Conservation (phyloP, 2,113 vertebrate species). For the Phyllopteryx taeniolatus region DNA sequence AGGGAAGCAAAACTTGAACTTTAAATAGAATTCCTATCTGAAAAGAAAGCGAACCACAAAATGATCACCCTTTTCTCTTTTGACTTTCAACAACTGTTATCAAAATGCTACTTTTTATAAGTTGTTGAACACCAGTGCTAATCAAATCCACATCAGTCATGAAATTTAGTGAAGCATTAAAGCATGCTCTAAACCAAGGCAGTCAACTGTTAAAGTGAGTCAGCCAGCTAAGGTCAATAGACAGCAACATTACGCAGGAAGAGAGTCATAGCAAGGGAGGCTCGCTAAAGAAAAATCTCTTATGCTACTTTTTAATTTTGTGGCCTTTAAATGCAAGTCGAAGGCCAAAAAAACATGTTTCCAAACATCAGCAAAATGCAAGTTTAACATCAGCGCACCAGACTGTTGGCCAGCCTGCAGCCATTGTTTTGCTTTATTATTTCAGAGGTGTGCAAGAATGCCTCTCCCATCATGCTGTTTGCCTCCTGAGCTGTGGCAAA, state of each 20-base stretch:
- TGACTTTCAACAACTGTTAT: neutral
- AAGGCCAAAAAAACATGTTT: constrained; percentile 34
- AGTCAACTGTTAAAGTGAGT: constrained; percentile 47
- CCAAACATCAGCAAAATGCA: constrained; percentile 29
- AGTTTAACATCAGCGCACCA: constrained; percentile 44
- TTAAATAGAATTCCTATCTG: constrained; percentile 18
- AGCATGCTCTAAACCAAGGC: constrained; percentile 37
- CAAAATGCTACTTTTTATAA: neutral
- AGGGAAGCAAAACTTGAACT: constrained; percentile 26
- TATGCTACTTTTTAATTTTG: constrained; percentile 18
- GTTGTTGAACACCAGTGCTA: constrained; percentile 1
- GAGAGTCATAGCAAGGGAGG: constrained; percentile 28
- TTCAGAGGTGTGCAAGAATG: constrained; percentile 39
- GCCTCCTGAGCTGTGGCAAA: constrained; percentile 51
- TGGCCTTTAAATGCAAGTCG: constrained; percentile 15
- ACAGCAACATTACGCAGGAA: constrained; percentile 35
- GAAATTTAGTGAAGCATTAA: constrained; percentile 34
- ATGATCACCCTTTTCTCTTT: neutral
- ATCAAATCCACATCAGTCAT: constrained; percentile 52
- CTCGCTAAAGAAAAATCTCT: constrained; percentile 27
- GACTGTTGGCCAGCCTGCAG: constrained; percentile 30
- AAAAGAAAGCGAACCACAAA: neutral
- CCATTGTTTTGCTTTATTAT: constrained; percentile 26
- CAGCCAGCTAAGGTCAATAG: constrained; percentile 42
- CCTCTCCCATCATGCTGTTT: constrained; percentile 48